Evolutionary conservation across 1,140 invertebrate species (phyloP).

Genomic region (Mizuhopecten yessoensis): DNA sequence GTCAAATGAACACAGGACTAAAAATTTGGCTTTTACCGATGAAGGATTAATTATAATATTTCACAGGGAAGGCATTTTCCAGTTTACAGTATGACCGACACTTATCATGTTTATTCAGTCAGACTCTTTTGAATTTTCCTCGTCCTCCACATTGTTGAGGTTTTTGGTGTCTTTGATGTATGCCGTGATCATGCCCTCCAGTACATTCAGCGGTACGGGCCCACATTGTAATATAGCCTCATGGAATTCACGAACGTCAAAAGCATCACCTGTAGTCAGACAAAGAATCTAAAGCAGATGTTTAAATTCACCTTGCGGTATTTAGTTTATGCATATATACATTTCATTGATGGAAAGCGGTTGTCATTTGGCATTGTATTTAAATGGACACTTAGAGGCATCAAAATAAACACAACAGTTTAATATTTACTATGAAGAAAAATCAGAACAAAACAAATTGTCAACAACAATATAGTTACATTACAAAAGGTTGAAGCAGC

Average conservation of each 20-base stretch:
- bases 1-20: too few species aligned
- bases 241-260: constrained; percentile 58
- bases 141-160: not conserved
- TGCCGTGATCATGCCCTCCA: constrained; percentile 50
- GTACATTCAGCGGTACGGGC: constrained; percentile 49
- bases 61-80: not conserved
- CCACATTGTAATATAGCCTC: constrained; percentile 52
- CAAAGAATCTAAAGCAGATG: too few species aligned
- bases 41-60: not conserved
- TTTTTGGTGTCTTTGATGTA: constrained; percentile 43
- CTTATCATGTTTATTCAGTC: not conserved
- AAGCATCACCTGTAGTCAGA: constrained; percentile 52
- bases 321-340: too few species aligned
- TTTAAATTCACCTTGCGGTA: too few species aligned
- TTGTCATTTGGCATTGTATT: too few species aligned
- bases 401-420: too few species aligned
- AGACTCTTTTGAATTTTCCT: not conserved
- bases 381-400: too few species aligned
- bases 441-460: too few species aligned
- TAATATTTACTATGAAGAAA: too few species aligned
- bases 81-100: not conserved
- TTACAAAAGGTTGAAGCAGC: too few species aligned
- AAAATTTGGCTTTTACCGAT: not conserved
- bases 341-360: too few species aligned
- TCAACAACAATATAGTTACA: too few species aligned